Evolutionary conservation across 2,888 invertebrate genomes (phyloP), one percentile per base, ranked within the genome.

Genomic region (Cotesia congregata): DNA sequence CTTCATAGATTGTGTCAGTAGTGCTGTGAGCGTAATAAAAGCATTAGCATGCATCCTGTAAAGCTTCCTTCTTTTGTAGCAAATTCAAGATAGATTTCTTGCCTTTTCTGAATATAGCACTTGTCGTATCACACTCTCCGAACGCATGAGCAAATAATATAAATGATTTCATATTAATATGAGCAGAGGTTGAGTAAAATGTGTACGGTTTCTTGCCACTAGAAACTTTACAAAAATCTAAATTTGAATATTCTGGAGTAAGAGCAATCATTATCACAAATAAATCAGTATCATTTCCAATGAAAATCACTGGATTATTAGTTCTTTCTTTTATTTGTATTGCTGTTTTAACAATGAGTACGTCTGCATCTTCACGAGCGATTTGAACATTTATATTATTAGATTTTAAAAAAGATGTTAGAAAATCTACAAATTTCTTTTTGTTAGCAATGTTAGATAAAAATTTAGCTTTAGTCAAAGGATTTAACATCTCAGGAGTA

Each of bases 361-460:
- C 67, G 65, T 82, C 80, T 5, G 81, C 81, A 72, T 82, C 80
- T 80, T 80, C 80, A 38, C 30, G 30, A 6, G 82, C 79, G 68
- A 79, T 64, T 65, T 71, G 64, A 1, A 76, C 75, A 20, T 74
- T 40, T n/a, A 82, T 78, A 6, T 74, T 72, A 67, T 67, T 30
- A 5, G 20, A 41, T n/a, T 39, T 60, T 20, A 80, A 77, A 77
- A 77, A 79, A 59, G 73, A 20, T 9, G 76, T 59, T 30, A 83
- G 67, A 17, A 62, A 82, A 4, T 59, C 20, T 38, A 83, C 77
- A 38, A 82, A 78, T 78, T 75, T 73, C 7, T 72, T 64, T 76
- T 82, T 81, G 68, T 82, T 83, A 7, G 72, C 59, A 62, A 71
- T 59, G 75, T 83, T 82, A 0, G 81, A 77, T 1, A 83, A 72